Conservation (phyloP, 2,888 invertebrate species). For the Camponotus fellah region DNA sequence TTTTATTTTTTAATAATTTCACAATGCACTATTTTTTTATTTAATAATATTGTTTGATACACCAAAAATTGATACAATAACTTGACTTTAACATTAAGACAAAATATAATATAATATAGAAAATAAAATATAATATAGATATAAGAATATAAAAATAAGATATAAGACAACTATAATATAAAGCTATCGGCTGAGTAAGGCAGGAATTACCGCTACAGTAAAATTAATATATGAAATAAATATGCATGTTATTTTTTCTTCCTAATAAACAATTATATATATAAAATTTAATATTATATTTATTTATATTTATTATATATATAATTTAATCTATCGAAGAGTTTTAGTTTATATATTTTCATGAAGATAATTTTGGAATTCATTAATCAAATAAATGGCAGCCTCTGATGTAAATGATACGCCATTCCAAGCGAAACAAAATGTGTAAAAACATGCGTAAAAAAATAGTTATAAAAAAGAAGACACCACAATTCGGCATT, state of each 20-base stretch:
- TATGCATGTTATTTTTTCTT: no score
- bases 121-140: no score
- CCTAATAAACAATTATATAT: no score
- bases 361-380: conserved; percentile 4
- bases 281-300: no score
- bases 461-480: conserved; percentile 18
- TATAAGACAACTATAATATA: no score
- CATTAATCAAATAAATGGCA: conserved; percentile 14
- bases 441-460: neutral
- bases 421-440: neutral
- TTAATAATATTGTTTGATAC: neutral
- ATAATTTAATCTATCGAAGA: neutral
- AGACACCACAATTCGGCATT: conserved; percentile 11
- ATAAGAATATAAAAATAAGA: no score
- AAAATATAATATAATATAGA: no score
- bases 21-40: neutral
- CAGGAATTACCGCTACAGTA: neutral
- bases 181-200: neutral
- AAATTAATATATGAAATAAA: neutral
- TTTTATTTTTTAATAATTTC: neutral
- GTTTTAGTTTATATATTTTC: neutral
- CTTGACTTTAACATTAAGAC: neutral
- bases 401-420: neutral
- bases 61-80: neutral
- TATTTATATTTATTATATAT: no score